A percentile compares a stretch with the other conserved stretches of the same genome.
These are phyloP conservation scores for Peromyscus eremicus DNA, from an alignment of 2,797 vertebrate genomes.

Conservation along the genomic window DNA sequence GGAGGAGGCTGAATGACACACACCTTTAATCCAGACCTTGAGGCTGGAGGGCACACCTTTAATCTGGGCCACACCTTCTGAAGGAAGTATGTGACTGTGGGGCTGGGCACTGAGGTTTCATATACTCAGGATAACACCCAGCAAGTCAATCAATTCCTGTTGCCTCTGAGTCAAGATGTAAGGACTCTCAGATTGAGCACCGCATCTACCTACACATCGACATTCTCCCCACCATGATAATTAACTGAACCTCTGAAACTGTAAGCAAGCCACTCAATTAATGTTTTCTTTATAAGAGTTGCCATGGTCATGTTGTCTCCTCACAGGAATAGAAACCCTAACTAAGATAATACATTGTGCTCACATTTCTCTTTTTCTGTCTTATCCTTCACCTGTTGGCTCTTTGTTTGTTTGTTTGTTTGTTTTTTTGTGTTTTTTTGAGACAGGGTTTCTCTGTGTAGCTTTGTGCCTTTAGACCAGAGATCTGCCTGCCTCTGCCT, in stretches of 20 bases:
- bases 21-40: neutral
- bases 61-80: neutral
- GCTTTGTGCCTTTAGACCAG: too few species aligned
- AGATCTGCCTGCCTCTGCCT: too few species aligned
- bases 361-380: neutral
- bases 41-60: neutral
- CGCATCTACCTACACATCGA: neutral
- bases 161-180: neutral
- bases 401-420: neutral
- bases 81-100: neutral
- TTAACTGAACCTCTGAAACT: neutral
- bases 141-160: neutral
- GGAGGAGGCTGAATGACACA: neutral
- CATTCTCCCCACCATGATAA: neutral
- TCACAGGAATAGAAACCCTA: too few species aligned
- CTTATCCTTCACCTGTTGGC: neutral
- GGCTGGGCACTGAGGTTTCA: neutral
- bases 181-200: neutral
- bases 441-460: too few species aligned
- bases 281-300: neutral
- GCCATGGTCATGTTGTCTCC: too few species aligned
- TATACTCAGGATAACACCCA: neutral
- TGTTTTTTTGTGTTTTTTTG: too few species aligned
- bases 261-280: neutral
- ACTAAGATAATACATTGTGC: neutral